These are phyloP conservation scores for Capitulum mitella DNA, from an alignment of 2,888 invertebrate genomes.

Conservation along the genomic window DNA sequence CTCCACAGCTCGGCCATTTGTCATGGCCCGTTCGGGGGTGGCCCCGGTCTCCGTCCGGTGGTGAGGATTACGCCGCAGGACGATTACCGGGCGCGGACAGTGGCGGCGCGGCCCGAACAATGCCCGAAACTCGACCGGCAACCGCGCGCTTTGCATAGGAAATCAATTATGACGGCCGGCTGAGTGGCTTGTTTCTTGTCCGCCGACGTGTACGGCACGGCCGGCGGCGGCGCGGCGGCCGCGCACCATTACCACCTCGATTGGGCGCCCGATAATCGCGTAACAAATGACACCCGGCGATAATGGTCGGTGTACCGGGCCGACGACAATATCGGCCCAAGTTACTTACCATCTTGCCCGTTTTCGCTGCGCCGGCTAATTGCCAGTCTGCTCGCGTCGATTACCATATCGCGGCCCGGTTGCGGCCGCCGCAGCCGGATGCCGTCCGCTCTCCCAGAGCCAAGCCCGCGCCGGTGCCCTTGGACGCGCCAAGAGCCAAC, in stretches of 20 bases:
- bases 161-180: not conserved
- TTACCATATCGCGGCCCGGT: not conserved
- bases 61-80: not conserved
- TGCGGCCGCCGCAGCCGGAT: too few species aligned
- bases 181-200: not conserved
- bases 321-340: conserved; percentile 6
- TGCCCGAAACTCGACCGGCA: not conserved
- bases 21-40: not conserved
- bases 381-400: not conserved
- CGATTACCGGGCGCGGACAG: not conserved
- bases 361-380: not conserved
- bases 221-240: not conserved
- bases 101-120: not conserved
- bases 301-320: not conserved
- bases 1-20: not conserved
- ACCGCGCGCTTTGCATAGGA: not conserved
- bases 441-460: too few species aligned
- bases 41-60: not conserved
- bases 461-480: too few species aligned
- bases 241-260: not conserved
- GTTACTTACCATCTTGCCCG: not conserved
- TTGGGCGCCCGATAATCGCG: not conserved
- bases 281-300: not conserved
- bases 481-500: too few species aligned
- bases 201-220: not conserved